Conservation (phyloP, 92 coral and sea anemone genomes). For the Palythoa caribaeorum region DNA sequence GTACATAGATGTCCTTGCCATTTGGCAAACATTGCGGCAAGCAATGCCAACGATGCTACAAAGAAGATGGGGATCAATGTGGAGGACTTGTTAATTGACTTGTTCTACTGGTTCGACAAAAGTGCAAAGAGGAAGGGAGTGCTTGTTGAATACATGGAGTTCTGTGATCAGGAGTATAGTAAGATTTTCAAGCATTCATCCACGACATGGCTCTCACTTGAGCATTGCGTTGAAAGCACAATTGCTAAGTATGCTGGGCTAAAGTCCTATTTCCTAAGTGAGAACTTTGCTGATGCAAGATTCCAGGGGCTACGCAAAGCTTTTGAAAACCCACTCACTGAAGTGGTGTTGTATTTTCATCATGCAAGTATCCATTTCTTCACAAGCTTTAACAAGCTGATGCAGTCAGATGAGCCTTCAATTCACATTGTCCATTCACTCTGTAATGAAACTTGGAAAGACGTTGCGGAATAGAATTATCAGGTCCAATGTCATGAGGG, state of each 20-base stretch:
- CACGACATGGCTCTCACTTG: conserved; percentile 35
- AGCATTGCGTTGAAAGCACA: conserved; percentile 25
- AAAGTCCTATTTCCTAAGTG: conserved; percentile 39
- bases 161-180: conserved; percentile 24
- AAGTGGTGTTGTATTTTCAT: conserved; percentile 10
- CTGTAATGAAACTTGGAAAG: conserved; percentile 33
- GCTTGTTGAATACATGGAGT: conserved; percentile 21
- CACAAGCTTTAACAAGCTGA: conserved; percentile 45
- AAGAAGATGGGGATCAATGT: background rate
- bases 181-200: conserved; percentile 32
- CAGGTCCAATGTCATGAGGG: conserved; percentile 48
- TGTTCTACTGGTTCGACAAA: conserved; percentile 40
- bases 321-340: conserved; percentile 27
- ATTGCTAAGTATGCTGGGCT: conserved; percentile 31
- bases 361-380: conserved; percentile 28
- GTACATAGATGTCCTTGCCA: conserved; percentile 14
- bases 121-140: conserved; percentile 46
- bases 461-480: conserved; percentile 44
- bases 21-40: conserved; percentile 43
- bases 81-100: conserved; percentile 32
- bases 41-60: conserved; percentile 28
- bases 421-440: conserved; percentile 50
- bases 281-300: background rate
- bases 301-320: conserved; percentile 9
- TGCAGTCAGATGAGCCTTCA: conserved; percentile 47